Conservation (phyloP, 2,797 vertebrate species). For the Neoniphon sammara region DNA sequence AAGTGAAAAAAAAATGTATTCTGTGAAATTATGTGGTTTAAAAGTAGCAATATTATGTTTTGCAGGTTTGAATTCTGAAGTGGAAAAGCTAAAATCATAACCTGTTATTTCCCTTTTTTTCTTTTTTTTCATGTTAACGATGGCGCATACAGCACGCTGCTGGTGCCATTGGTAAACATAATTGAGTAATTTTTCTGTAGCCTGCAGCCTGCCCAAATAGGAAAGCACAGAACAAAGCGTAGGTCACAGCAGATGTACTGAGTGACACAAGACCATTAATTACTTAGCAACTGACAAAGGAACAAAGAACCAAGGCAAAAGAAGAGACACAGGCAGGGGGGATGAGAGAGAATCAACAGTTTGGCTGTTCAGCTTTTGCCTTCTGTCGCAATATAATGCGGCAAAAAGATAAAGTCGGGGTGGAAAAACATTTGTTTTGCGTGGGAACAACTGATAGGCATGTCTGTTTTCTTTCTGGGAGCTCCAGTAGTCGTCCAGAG, state of each 20-base stretch:
- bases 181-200: background rate
- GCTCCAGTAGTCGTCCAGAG: slow-evolving; percentile 10
- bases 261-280: slow-evolving; percentile 15
- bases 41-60: too few species aligned
- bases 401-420: slow-evolving; percentile 15
- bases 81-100: too few species aligned
- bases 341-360: slow-evolving; percentile 9
- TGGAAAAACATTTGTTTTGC: slow-evolving; percentile 9
- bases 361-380: background rate
- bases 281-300: slow-evolving; percentile 11
- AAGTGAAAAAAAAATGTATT: too few species aligned
- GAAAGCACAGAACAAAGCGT: background rate
- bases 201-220: background rate
- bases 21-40: too few species aligned
- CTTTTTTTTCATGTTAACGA: background rate
- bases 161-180: background rate
- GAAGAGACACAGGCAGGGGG: background rate
- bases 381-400: slow-evolving; percentile 11
- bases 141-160: background rate
- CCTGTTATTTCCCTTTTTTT: too few species aligned
- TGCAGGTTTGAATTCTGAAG: too few species aligned
- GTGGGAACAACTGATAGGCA: slow-evolving; percentile 25
- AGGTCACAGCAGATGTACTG: background rate
- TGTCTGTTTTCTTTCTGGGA: slow-evolving; percentile 21
- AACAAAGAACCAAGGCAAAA: slow-evolving; percentile 1